Base-by-base conservation (phyloP, 2,888 invertebrate genomes). In the Parasteatoda lunata region DNA sequence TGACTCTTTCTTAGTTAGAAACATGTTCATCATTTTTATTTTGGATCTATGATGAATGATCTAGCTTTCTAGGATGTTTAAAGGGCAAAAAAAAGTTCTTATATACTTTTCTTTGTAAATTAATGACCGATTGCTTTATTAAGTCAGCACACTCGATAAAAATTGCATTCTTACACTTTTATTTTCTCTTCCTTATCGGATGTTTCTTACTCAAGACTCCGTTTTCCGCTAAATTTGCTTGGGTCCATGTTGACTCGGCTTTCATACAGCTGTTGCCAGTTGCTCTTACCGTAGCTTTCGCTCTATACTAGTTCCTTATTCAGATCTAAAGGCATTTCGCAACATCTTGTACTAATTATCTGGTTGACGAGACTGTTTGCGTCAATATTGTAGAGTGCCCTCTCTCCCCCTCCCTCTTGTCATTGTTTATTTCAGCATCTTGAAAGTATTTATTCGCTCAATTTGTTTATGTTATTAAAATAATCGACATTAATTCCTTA, bases 331-430 rank as follows among this genome's bases (percentile, higher is more conserved):
- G 5, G 13, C 30, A 69, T 48, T 45, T 45, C 59, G 77, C 69
- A 70, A 78, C 77, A 78, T 78, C 77, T 78, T 78, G 77, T 54
- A 54, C 77, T 78, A 78, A 78, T 78, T 78, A 69, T 78, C 69
- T 78, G 77, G 77, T 78, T 78, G 77, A 78, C 77, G 54, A 69
- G 59, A 69, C 77, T 69, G 77, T 68, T 13, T 69, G 77, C 77
- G 77, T 78, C 69, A 9, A 59, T 59, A 59, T n/a, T 59, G 8
- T 59, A 13, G 9, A 11, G 59, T 7, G n/a, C n/a, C 4, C 59
- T 9, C 11, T n/a, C n/a, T 59, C 59, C 59, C 59, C 30, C 30
- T 30, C 30, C 30, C 30, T 30, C 30, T 30, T 30, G 30, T 30
- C 30, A 30, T 30, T 30, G 30, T 30, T 30, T 30, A 30, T 30